Evolutionary conservation across 2,797 vertebrate species (phyloP).

Genomic region (Sylvilagus floridanus): DNA sequence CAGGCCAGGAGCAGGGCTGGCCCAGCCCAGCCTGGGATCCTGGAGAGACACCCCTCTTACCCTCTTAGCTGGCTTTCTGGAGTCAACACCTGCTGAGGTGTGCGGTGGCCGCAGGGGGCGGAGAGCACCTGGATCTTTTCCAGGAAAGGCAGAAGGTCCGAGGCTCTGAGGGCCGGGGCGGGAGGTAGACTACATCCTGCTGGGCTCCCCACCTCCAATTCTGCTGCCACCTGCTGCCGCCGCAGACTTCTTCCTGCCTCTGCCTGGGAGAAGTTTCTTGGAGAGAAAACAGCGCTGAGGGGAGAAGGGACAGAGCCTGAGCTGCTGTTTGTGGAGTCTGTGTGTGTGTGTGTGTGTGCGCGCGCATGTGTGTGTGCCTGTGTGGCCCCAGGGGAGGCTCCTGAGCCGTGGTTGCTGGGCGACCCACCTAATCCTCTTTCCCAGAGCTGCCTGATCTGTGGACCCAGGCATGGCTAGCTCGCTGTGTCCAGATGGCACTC

Average conservation of each 20-base stretch:
- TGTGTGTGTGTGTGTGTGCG: background rate
- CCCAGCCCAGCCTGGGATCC: background rate
- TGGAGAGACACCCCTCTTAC: background rate
- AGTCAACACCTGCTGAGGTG: background rate
- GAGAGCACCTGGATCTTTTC: background rate
- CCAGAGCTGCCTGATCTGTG: constrained; percentile 47
- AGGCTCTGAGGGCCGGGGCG: accelerated
- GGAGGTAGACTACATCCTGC: background rate
- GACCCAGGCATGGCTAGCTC: background rate
- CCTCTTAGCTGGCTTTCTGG: constrained; percentile 71
- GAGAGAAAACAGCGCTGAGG: background rate
- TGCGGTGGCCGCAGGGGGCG: background rate
- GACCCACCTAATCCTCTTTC: constrained; percentile 80
- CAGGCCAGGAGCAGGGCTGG: background rate
- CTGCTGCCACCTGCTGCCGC: background rate
- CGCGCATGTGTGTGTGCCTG: background rate
- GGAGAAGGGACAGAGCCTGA: background rate
- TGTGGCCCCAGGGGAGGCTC: constrained; percentile 12
- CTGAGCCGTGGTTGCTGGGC: constrained; percentile 79
- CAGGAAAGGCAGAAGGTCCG: background rate
- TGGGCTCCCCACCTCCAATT: background rate
- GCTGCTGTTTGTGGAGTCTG: background rate
- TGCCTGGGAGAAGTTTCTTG: constrained; percentile 9
- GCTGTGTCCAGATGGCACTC: background rate
- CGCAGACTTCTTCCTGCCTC: background rate